phyloP scores from a whole-genome alignment of 2,888 invertebrate species.

The Leptura quadrifasciata region DNA sequence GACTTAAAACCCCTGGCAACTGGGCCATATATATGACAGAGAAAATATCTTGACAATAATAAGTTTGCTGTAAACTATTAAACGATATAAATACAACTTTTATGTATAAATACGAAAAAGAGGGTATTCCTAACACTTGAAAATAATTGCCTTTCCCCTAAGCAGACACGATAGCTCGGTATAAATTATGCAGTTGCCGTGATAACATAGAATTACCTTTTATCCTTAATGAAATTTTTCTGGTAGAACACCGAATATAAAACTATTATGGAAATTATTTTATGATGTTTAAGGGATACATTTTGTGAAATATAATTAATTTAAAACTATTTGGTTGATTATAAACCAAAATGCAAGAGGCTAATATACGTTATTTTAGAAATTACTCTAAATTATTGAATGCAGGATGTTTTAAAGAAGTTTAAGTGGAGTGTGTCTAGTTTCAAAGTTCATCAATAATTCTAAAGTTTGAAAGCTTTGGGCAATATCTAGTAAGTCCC shows the following conservation, averaged over 20 bases:
- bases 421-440: constrained; percentile 57
- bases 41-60: too few species aligned
- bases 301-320: constrained; percentile 10
- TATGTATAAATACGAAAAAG: too few species aligned
- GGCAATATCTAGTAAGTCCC: constrained; percentile 56
- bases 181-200: background rate
- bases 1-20: too few species aligned
- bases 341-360: constrained; percentile 2
- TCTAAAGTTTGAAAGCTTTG: constrained; percentile 61
- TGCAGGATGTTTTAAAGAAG: constrained; percentile 55
- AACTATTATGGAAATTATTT: background rate
- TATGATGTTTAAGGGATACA: background rate
- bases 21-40: too few species aligned
- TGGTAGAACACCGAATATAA: background rate
- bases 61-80: too few species aligned
- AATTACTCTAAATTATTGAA: constrained; percentile 54
- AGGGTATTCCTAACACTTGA: background rate
- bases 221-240: background rate
- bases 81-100: too few species aligned
- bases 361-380: constrained; percentile 42
- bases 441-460: constrained; percentile 64
- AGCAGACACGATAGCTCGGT: background rate
- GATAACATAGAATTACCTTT: background rate
- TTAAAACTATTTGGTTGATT: constrained; percentile 7
- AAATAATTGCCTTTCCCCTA: background rate